phyloP scores from a whole-genome alignment of 1,140 invertebrate genomes.

The Agrypnia vestita region DNA sequence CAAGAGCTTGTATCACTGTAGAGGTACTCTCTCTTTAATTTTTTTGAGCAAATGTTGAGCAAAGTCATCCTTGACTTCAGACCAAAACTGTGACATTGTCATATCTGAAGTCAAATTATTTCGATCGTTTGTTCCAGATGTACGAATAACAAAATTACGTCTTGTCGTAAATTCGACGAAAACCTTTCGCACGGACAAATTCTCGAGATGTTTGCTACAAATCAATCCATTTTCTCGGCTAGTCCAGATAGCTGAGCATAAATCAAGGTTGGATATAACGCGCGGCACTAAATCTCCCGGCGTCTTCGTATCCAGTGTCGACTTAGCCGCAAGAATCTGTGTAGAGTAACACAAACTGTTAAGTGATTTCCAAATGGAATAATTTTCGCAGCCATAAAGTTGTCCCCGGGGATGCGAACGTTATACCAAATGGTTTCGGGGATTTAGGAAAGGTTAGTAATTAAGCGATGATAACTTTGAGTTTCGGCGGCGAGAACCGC shows the following conservation, averaged over 20 bases:
- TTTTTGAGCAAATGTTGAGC: too few relatives aligned
- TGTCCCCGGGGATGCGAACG: slow-evolving; percentile 26
- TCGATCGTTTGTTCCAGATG: too few relatives aligned
- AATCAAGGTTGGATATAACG: slow-evolving; percentile 19
- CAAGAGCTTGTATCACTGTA: too few relatives aligned
- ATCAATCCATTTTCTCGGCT: slow-evolving; percentile 11
- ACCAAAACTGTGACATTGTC: too few relatives aligned
- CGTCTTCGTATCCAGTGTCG: slow-evolving; percentile 40
- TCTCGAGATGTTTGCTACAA: not conserved
- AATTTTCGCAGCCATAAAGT: slow-evolving; percentile 55
- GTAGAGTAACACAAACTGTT: slow-evolving; percentile 39
- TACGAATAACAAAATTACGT: too few relatives aligned
- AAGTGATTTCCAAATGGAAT: slow-evolving; percentile 56
- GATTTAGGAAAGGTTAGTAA: slow-evolving; percentile 47
- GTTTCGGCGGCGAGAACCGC: not conserved
- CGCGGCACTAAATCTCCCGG: slow-evolving; percentile 27
- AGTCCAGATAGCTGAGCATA: not conserved
- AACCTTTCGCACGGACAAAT: not conserved
- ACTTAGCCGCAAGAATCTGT: slow-evolving; percentile 27
- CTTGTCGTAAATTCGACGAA: slow-evolving; percentile 3
- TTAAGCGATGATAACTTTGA: slow-evolving; percentile 28
- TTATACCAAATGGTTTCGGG: slow-evolving; percentile 49
- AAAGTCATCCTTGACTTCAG: too few relatives aligned
- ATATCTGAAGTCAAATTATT: too few relatives aligned
- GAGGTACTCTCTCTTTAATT: too few relatives aligned